Conservation (phyloP, 2,888 invertebrate genomes). For the Euclidia mi region DNA sequence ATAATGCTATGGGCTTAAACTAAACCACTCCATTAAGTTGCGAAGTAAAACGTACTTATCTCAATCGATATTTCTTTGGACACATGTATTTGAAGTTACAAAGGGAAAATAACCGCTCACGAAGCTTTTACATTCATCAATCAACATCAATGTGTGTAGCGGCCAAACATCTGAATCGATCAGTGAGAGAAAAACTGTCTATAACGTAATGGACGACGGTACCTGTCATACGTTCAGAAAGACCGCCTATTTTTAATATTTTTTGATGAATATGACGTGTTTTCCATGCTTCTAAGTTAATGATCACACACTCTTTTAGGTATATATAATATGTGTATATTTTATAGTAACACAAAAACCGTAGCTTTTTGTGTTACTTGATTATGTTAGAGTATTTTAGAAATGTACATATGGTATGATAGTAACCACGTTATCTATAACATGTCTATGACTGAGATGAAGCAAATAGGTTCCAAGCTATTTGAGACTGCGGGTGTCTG, state of each 20-base stretch:
- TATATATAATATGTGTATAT: too few relatives aligned
- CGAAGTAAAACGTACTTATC: slow-evolving; percentile 1
- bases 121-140: slow-evolving; percentile 29
- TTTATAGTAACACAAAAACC: too few relatives aligned
- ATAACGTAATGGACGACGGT: slow-evolving; percentile 25
- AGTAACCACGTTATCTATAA: too few relatives aligned
- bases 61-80: slow-evolving; percentile 2
- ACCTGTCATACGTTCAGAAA: slow-evolving; percentile 28
- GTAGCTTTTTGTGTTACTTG: too few relatives aligned
- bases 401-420: too few relatives aligned
- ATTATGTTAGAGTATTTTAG: too few relatives aligned
- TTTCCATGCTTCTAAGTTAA: background rate
- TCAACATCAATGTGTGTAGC: slow-evolving; percentile 25
- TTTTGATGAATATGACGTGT: slow-evolving; percentile 1
- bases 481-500: too few relatives aligned
- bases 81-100: slow-evolving; percentile 12
- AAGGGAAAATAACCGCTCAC: slow-evolving; percentile 11
- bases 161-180: slow-evolving; percentile 15
- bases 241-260: slow-evolving; percentile 9
- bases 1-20: too few relatives aligned
- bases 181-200: slow-evolving; percentile 18
- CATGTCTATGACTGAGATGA: too few relatives aligned
- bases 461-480: too few relatives aligned
- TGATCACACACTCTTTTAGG: too few relatives aligned
- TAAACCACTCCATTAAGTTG: background rate